Base-by-base conservation (phyloP, 1,140 invertebrate species). In the Eufriesea mexicana region DNA sequence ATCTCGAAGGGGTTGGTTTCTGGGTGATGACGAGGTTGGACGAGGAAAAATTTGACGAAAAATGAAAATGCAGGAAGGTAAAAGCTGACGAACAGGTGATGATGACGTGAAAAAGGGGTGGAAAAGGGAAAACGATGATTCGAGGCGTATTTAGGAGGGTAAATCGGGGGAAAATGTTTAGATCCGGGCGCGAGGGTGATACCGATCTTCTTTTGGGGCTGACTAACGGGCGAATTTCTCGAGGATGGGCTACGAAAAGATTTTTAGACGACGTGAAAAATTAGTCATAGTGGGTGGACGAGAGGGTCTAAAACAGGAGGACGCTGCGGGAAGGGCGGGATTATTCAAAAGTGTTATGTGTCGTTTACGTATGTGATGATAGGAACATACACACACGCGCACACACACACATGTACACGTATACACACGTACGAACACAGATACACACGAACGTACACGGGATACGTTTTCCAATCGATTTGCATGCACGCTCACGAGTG, bases 281-380 rank as follows among this genome's bases (percentile, higher is more conserved):
- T 88, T 88, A 85, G 64, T 82, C 78, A 79, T 74, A 73, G 77
- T 25, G 49, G 23, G n/a, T n/a, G 42, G 51, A 73, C 25, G 20
- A 35, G 77, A 74, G 74, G 59, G 23, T 45, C 35, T 51, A 49
- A 67, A 51, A 55, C 45, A 81, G 42, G 51, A 64, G 55, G 68
- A 78, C 75, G 68, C 83, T 68, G 54, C 74, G 74, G 70, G 75
- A 18, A 81, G 77, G 73, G 35, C 35, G 35, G 79, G 45, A 57
- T 76, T 86, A 86, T 88, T 84, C 47, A 76, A 80, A 88, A 83
- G 76, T 86, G 84, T 89, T 89, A 88, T 81, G 86, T 89, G 87
- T 88, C 84, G 87, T 88, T 85, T 88, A 88, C 86, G 87, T 89
- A 89, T 86, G 87, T 71, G 88, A 84, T 78, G 85, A 86, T 89